phyloP scores from a whole-genome alignment of 2,888 invertebrate genomes.

The Laspeyria flexula region DNA sequence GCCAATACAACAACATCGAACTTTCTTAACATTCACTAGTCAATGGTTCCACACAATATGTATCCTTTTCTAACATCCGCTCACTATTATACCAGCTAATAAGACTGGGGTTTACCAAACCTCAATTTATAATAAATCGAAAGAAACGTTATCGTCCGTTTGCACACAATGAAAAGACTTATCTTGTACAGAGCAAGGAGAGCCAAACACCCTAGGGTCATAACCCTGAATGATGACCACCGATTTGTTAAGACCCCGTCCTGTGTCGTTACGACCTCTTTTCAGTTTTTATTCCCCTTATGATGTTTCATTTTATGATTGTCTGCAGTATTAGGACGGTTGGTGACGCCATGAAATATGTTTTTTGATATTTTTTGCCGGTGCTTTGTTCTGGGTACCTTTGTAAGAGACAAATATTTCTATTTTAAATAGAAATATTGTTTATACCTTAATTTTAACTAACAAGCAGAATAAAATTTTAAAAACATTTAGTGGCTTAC shows the following conservation, averaged over 20 bases:
- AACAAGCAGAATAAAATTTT: too few relatives aligned
- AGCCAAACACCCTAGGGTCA: constrained; percentile 66
- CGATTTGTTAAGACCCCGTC: constrained; percentile 81
- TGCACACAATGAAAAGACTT: constrained; percentile 78
- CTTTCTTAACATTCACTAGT: constrained; percentile 9
- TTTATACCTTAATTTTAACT: too few relatives aligned
- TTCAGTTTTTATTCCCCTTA: constrained; percentile 82
- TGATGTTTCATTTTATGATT: constrained; percentile 84
- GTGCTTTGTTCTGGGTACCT: constrained; percentile 5
- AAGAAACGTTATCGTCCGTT: constrained; percentile 66
- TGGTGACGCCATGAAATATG: constrained; percentile 68
- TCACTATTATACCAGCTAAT: constrained; percentile 61
- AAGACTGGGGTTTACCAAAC: constrained; percentile 61
- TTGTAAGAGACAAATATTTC: not conserved
- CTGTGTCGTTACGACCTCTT: constrained; percentile 76
- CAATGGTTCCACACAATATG: constrained; percentile 50
- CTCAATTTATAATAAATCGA: constrained; percentile 79
- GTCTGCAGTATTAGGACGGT: constrained; percentile 69
- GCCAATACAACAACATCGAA: constrained; percentile 1
- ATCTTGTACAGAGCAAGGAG: constrained; percentile 68
- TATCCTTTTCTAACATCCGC: constrained; percentile 58
- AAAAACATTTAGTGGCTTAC: too few relatives aligned
- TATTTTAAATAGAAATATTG: not conserved
- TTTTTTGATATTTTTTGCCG: constrained; percentile 6
- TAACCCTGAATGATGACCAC: constrained; percentile 81